Evolutionary conservation across 1,140 invertebrate species (phyloP), one percentile per base, ranked within the genome.

Genomic region (Telenomus remus): DNA sequence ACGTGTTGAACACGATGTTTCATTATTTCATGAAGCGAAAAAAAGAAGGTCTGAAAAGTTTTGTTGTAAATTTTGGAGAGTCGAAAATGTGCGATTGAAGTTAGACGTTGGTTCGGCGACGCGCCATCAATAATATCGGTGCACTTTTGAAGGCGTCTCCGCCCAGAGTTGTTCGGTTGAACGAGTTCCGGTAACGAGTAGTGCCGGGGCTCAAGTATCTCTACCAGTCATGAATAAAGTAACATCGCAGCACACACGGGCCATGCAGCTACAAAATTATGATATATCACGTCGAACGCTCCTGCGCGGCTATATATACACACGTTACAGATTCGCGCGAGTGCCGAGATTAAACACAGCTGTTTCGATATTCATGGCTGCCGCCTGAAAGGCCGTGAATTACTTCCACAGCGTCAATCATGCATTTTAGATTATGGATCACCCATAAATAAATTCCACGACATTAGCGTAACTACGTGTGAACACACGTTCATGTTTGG

Each of bases 141-240:
- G 49, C 42, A 15, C 33, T 49, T 59, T 27, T 27, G 19, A 27
- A 44, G n/a, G 53, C 47, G 59, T 50, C 80, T 82, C 81, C 82
- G 78, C 80, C 81, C 83, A 11, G 19, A 81, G 66, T 76, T 80
- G 79, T 73, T 79, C 81, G 76, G 78, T 79, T 80, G 64, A 72
- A 69, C 64, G 80, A 65, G 72, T 74, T 70, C 78, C 66, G 73
- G 72, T 83, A 82, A 83, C 81, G 55, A 46, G 33, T 3, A 27
- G 73, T 81, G 83, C 74, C 69, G 80, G 80, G n/a, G 69, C 80
- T 83, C 78, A 80, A 84, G 81, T 83, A 79, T 78, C 76, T 74
- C 81, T 82, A 82, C 81, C 81, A 63, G 77, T 81, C 75, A 83
- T 84, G 81, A 85, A 85, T 83, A 84, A 80, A 48, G 65, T 47